Base-by-base conservation (phyloP, 2,113 vertebrate species). In the Solea solea region DNA sequence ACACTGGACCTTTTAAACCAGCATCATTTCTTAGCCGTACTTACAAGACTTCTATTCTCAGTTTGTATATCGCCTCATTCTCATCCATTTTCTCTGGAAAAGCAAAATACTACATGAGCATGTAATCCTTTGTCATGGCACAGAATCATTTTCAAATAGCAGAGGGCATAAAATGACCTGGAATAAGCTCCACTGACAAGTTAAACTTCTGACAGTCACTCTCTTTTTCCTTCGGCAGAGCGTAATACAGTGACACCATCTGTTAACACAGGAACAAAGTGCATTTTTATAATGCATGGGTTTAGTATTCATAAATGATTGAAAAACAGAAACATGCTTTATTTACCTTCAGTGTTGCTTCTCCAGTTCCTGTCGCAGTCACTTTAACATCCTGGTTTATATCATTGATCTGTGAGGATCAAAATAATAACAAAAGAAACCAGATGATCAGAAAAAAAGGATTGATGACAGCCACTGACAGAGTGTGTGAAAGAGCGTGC, bases 191-290 rank as follows among this genome's bases (percentile, higher is more conserved):
- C 44, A 96, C 93, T 0, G 3, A 11, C 48, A 98, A 50, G 34
- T 92, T 16, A 0, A 97, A 98, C 0, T 48, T 93, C 59, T 93
- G 89, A 74, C 97, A 98, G 12, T 90, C 60, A 16, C 50, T 39
- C 0, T 89, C 85, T 39, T 64, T 88, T 0, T 94, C 87, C 0
- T 74, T 84, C n/a, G 93, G 81, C 16, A 88, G 70, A 74, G 93
- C 90, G 0, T 95, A 94, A 83, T 96, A 96, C 55, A 94, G 2
- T 0, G 94, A 95, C 76, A 96, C 90, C 73, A 95, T 78, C 93
- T 95, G 74, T 51, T 41, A 81, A 21, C 21, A 53, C 13, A 3
- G n/a, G 53, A 50, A 7, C 34, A 16, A 61, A 45, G 9, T 45
- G 1, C 4, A 10, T 52, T 9, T 61, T 45, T 56, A 44, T 41